Percentiles rank a stretch among this genome's conserved stretches.
Evolutionary conservation across 1,140 invertebrate species (phyloP).

Genomic region (Lysiphlebus fabarum): DNA sequence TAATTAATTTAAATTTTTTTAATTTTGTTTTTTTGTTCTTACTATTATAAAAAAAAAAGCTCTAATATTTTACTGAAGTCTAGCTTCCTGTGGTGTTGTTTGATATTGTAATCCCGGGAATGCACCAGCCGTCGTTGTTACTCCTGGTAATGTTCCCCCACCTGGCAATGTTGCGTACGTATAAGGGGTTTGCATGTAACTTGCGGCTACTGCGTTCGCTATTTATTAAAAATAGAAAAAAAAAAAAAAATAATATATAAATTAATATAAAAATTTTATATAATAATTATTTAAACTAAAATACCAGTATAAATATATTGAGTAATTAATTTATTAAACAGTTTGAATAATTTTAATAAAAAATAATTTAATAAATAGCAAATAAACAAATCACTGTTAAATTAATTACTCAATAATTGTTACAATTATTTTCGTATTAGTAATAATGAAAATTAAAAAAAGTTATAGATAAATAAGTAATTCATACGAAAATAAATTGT

Average conservation of each 20-base stretch:
- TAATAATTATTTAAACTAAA: too few species aligned
- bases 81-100: slow-evolving; percentile 60
- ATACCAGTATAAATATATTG: too few species aligned
- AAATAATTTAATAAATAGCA: too few species aligned
- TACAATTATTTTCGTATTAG: too few species aligned
- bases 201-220: slow-evolving; percentile 60
- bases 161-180: slow-evolving; percentile 64
- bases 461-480: too few species aligned
- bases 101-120: slow-evolving; percentile 65
- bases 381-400: too few species aligned
- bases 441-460: too few species aligned
- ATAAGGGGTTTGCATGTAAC: slow-evolving; percentile 67
- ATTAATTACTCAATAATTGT: too few species aligned
- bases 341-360: too few species aligned
- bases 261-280: too few species aligned
- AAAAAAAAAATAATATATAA: background rate
- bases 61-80: slow-evolving; percentile 54
- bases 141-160: slow-evolving; percentile 58
- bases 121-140: slow-evolving; percentile 52
- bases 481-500: slow-evolving; percentile 1
- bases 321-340: background rate
- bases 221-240: slow-evolving; percentile 28
- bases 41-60: slow-evolving; percentile 8
- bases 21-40: background rate
- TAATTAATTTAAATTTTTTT: background rate